Conservation (phyloP, 2,797 vertebrate genomes). For the Philypnodon macrostomus region DNA sequence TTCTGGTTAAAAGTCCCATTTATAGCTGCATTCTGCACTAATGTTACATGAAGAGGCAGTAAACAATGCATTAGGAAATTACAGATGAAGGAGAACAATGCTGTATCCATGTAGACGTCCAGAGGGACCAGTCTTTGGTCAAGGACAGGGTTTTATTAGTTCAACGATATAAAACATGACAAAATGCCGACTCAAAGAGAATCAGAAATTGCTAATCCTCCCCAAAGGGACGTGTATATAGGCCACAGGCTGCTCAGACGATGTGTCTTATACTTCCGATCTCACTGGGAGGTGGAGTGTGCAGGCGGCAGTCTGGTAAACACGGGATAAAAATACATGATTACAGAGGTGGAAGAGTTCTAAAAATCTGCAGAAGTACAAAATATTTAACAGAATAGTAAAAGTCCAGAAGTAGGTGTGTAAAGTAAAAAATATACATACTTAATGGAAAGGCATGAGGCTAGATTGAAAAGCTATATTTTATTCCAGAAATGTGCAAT, state of each 20-base stretch:
- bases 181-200: conserved; percentile 77
- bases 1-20: conserved; percentile 13
- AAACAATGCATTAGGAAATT: conserved; percentile 52
- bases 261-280: conserved; percentile 24
- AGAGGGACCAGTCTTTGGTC: conserved; percentile 75
- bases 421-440: too few species aligned
- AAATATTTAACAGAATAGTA: too few species aligned
- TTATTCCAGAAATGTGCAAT: too few species aligned
- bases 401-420: too few species aligned
- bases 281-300: conserved; percentile 23
- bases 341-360: too few species aligned
- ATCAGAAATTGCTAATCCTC: conserved; percentile 71
- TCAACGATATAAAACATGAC: conserved; percentile 81
- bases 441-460: too few species aligned
- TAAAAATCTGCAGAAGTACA: too few species aligned
- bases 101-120: conserved; percentile 67
- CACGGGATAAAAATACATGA: conserved; percentile 23
- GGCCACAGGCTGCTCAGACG: conserved; percentile 62
- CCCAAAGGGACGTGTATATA: conserved; percentile 73
- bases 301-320: conserved; percentile 14
- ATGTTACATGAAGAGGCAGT: conserved; percentile 25
- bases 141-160: conserved; percentile 76
- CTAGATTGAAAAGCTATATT: too few species aligned
- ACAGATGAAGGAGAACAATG: conserved; percentile 56
- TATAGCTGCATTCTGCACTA: conserved; percentile 16